Conservation (phyloP, 2,797 vertebrate species). For the Heteromormyrus szaboi region DNA sequence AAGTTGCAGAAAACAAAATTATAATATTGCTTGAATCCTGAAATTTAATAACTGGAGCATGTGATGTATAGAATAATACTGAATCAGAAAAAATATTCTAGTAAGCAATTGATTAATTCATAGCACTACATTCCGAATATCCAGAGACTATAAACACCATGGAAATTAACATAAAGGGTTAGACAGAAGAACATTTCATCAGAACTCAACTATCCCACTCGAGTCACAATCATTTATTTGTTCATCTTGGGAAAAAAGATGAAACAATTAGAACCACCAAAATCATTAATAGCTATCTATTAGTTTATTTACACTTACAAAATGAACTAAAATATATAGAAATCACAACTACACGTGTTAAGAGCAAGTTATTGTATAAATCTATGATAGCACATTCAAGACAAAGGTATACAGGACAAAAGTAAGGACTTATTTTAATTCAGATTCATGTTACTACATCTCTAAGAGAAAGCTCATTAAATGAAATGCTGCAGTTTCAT, state of each 20-base stretch:
- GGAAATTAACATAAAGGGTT: not conserved
- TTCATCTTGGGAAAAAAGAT: not conserved
- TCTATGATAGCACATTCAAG: not conserved
- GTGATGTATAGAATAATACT: not conserved
- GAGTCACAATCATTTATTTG: not conserved
- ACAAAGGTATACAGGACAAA: not conserved
- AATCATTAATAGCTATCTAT: not conserved
- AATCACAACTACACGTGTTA: not conserved
- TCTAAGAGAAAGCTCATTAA: not conserved
- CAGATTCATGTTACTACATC: not conserved
- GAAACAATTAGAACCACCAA: not conserved
- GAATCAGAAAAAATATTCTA: not conserved
- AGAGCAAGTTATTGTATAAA: not conserved
- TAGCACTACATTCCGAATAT: not conserved
- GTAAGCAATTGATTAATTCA: not conserved
- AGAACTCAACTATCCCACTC: not conserved
- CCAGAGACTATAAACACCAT: not conserved
- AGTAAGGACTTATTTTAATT: not conserved
- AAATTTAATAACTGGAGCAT: not conserved
- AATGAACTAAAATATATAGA: not conserved
- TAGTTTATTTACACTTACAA: not conserved
- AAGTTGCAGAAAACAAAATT: not conserved
- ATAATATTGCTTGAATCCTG: not conserved
- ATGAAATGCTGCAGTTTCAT: not conserved
- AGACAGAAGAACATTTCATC: not conserved